Evolutionary conservation across 2,888 invertebrate species (phyloP), one percentile per base, ranked within the genome.

Genomic region (Lobophora halterata): DNA sequence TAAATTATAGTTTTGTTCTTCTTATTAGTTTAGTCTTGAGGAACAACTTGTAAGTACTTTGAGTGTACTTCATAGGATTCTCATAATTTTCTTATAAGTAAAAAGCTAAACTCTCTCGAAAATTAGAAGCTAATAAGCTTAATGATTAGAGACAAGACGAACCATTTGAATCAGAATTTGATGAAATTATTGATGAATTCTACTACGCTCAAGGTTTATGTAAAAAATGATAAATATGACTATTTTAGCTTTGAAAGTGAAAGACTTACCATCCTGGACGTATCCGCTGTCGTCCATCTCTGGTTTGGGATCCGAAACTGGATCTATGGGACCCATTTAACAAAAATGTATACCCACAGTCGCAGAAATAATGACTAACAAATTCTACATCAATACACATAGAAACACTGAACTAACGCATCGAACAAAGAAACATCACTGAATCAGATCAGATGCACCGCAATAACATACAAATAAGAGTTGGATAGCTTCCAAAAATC

Each of bases 271-370:
- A 28, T 75, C 76, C 27, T 74, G 66, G 3, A 69, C 66, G 39
- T 68, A 71, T 23, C 78, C 78, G 31, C 77, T 77, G 29, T 79
- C 79, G 30, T 79, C 62, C 12, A 79, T 31, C 5, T 75, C 77
- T n/a, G 47, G 58, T 31, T 65, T 66, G 1, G 40, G 14, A 3
- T 58, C 65, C 29, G 49, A 55, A 34, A 68, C 74, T 14, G 58
- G 55, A 36, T 61, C 56, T 31, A 64, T 33, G 11, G 71, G 61
- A 17, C 61, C 74, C 82, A 83, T 83, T 65, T 65, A 67, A 31
- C 9, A 8, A 30, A 13, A 33, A 23, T 16, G 32, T 27, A 27
- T 16, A 33, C 39, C 37, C 46, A 45, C 37, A 19, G 12, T 17
- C 21, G 28, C 37, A 39, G 30, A 24, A 36, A 29, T 35, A 43